A percentile compares a stretch with the other conserved stretches of the same genome.
These are phyloP conservation scores for Pseudococcus viburni DNA, from an alignment of 2,888 invertebrate genomes.

Conservation along the genomic window DNA sequence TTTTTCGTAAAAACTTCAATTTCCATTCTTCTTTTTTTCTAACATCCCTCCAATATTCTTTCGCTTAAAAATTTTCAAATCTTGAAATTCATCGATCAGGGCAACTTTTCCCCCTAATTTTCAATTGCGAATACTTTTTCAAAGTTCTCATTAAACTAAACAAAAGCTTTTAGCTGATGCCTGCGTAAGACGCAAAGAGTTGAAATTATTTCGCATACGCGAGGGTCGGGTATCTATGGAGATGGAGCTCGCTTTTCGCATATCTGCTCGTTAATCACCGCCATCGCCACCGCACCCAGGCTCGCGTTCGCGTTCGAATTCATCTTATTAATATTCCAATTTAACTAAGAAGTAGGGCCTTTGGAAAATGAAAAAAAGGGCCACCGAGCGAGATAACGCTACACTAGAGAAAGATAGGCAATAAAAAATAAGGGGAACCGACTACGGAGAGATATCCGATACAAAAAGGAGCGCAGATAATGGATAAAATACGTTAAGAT, in stretches of 20 bases:
- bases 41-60: too few species aligned
- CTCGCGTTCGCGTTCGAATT: not conserved
- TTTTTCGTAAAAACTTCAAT: too few species aligned
- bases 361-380: constrained; percentile 11
- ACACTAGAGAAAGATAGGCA: too few species aligned
- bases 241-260: not conserved
- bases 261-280: constrained; percentile 26
- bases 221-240: not conserved
- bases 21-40: too few species aligned
- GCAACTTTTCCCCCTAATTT: too few species aligned
- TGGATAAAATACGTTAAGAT: constrained; percentile 63
- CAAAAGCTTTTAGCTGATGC: too few species aligned
- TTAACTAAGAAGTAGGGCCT: constrained; percentile 38
- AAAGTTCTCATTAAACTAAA: too few species aligned
- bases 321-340: constrained; percentile 50
- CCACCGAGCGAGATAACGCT: constrained; percentile 13
- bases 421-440: not conserved
- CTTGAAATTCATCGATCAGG: too few species aligned
- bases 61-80: too few species aligned
- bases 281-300: not conserved
- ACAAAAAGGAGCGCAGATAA: constrained; percentile 47
- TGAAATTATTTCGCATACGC: too few species aligned
- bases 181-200: too few species aligned
- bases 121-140: too few species aligned
- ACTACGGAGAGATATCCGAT: not conserved